Evolutionary conservation across 1,140 invertebrate species (phyloP).

Genomic region (Cheumatopsyche charites): DNA sequence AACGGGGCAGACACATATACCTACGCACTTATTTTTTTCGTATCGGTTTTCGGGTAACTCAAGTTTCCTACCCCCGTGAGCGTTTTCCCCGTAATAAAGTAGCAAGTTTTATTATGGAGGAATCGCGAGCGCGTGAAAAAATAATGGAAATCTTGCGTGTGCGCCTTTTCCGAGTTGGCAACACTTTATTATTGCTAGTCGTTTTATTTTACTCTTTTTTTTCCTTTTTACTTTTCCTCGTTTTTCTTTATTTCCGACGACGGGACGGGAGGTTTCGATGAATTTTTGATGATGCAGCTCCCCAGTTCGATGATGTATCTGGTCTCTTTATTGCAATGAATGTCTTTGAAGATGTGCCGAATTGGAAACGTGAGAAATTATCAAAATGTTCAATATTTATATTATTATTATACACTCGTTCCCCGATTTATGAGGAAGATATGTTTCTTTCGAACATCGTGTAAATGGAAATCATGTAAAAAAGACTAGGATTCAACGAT

Average conservation of each 20-base stretch:
- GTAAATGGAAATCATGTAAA: too few relatives aligned
- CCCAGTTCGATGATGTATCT: background rate
- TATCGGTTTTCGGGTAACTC: background rate
- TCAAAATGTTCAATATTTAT: too few relatives aligned
- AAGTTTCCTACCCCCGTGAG: background rate
- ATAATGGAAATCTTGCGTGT: conserved; percentile 19
- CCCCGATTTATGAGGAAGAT: too few relatives aligned
- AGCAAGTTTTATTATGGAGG: conserved; percentile 15
- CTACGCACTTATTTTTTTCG: background rate
- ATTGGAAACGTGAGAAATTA: too few relatives aligned
- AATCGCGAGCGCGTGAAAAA: conserved; percentile 10
- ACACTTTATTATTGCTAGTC: conserved; percentile 3
- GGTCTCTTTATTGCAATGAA: conserved; percentile 1
- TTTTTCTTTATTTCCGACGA: background rate
- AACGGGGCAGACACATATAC: too few relatives aligned
- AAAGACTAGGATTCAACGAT: too few relatives aligned
- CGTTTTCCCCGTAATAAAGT: conserved; percentile 16
- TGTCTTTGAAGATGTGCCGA: too few relatives aligned
- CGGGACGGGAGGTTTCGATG: background rate
- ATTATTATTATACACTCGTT: too few relatives aligned
- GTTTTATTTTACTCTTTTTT: conserved; percentile 1
- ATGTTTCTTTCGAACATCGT: too few relatives aligned
- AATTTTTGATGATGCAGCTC: background rate
- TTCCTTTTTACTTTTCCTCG: background rate
- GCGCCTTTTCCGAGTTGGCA: background rate